Evolutionary conservation across 2,797 vertebrate species (phyloP).

Genomic region (Crypturellus tataupa): DNA sequence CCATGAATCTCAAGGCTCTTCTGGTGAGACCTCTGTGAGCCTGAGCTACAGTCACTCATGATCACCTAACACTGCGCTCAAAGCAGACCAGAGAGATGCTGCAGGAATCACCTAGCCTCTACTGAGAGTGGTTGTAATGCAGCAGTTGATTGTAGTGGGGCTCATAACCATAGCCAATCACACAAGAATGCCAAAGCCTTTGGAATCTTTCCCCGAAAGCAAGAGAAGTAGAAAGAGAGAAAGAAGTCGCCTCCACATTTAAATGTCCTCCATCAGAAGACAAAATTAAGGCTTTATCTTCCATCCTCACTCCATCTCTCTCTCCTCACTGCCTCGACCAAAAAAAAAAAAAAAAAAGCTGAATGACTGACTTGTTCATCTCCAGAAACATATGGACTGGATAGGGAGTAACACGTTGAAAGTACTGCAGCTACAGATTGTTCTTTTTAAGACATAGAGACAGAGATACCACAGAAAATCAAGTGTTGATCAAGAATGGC

Average conservation of each 20-base stretch:
- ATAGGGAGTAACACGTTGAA: conserved; percentile 28
- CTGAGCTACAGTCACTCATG: neutral
- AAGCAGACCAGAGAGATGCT: neutral
- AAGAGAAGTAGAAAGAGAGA: too few species aligned
- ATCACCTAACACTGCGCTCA: neutral
- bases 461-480: neutral
- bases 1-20: neutral
- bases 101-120: neutral
- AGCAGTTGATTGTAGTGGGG: rapidly evolving
- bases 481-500: neutral
- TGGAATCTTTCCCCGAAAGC: neutral
- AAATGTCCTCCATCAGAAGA: neutral
- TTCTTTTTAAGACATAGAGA: neutral
- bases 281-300: conserved; percentile 17
- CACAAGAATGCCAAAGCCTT: neutral
- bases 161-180: neutral
- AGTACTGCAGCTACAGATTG: neutral
- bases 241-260: neutral
- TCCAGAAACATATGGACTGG: conserved; percentile 48
- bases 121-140: neutral
- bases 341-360: neutral
- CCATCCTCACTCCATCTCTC: neutral
- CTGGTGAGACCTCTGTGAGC: rapidly evolving
- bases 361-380: neutral
- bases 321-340: too few species aligned